Evolutionary conservation across 1,140 invertebrate genomes (phyloP).

Genomic region (Adelges cooleyi): DNA sequence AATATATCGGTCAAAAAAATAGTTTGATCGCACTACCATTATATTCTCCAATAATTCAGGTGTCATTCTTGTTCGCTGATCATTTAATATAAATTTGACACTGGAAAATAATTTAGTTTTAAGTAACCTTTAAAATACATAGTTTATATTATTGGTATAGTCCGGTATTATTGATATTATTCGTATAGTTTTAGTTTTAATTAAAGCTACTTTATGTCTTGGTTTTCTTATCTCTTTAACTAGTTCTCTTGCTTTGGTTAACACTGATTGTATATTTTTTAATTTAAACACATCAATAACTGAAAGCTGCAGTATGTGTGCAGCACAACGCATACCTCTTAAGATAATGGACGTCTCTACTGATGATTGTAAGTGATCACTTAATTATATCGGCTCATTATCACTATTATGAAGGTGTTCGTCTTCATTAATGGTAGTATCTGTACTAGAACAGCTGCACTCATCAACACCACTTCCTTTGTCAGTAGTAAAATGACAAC

Average conservation of each 20-base stretch:
- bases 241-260: not conserved
- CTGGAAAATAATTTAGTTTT: not conserved
- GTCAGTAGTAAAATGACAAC: too few species aligned
- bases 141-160: too few species aligned
- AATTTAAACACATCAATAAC: not conserved
- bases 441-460: too few species aligned
- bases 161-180: not conserved
- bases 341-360: not conserved
- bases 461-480: too few species aligned
- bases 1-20: too few species aligned
- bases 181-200: not conserved
- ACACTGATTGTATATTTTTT: not conserved
- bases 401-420: not conserved
- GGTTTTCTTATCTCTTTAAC: not conserved
- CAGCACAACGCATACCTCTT: not conserved
- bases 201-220: not conserved
- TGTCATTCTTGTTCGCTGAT: not conserved
- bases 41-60: too few species aligned
- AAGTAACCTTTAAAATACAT: not conserved
- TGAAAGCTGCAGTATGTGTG: not conserved
- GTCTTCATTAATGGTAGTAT: too few species aligned
- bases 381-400: not conserved
- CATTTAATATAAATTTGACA: not conserved
- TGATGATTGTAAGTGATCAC: not conserved
- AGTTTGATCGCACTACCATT: too few species aligned